Conservation (phyloP, 2,113 vertebrate species). For the Calyptomena viridis region DNA sequence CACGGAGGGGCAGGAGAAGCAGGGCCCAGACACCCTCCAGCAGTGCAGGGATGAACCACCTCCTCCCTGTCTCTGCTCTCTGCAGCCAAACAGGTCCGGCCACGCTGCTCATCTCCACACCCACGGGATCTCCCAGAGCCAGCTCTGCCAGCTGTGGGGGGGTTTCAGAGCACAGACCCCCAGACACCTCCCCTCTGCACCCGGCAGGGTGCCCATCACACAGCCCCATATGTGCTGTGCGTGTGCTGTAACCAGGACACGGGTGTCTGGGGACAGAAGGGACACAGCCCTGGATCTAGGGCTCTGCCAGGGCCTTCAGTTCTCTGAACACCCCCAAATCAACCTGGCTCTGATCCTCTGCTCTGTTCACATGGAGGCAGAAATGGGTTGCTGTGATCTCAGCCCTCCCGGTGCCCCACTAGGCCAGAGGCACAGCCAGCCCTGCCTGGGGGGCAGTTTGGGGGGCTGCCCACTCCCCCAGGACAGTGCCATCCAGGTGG, state of each 20-base stretch:
- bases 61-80: background rate
- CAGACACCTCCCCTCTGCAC: rapidly evolving
- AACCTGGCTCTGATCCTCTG: background rate
- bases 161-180: background rate
- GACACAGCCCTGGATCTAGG: background rate
- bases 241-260: background rate
- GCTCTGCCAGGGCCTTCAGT: background rate
- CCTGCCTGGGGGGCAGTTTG: background rate
- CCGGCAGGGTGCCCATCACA: rapidly evolving
- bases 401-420: background rate
- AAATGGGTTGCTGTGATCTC: background rate
- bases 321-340: background rate
- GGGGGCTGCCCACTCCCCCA: background rate
- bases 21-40: background rate
- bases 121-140: background rate
- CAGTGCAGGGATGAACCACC: background rate
- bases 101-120: background rate
- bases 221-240: rapidly evolving
- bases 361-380: rapidly evolving
- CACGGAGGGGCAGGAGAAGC: background rate
- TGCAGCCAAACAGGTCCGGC: background rate
- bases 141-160: background rate
- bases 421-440: background rate
- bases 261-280: background rate
- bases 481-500: rapidly evolving